Evolutionary conservation across 2,888 invertebrate genomes (phyloP).

Genomic region (Synanthedon andrenaeformis): DNA sequence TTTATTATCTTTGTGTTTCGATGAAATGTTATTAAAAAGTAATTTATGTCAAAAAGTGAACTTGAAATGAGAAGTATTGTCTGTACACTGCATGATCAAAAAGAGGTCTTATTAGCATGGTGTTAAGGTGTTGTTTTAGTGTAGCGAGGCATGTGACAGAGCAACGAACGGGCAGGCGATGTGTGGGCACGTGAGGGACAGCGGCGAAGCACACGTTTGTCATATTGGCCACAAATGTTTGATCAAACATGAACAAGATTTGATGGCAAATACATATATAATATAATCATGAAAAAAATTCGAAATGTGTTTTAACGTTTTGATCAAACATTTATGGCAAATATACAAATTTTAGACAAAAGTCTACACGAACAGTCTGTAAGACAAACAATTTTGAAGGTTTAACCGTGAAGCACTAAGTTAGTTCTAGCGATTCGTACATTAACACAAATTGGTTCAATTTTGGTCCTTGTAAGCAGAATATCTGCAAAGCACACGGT

Average conservation of each 20-base stretch:
- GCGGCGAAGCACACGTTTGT: slow-evolving; percentile 31
- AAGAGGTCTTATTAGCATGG: slow-evolving; percentile 39
- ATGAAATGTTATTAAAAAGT: too few species aligned
- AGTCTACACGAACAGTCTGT: slow-evolving; percentile 8
- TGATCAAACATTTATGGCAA: background rate
- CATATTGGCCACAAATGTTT: background rate
- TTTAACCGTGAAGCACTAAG: slow-evolving; percentile 1
- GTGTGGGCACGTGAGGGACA: slow-evolving; percentile 54
- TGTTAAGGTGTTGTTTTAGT: slow-evolving; percentile 56
- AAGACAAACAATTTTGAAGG: slow-evolving; percentile 8
- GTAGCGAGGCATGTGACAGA: slow-evolving; percentile 63
- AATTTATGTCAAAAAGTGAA: background rate
- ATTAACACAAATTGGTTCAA: too few species aligned
- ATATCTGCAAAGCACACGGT: slow-evolving; percentile 35
- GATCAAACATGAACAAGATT: background rate
- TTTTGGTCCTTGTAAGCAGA: slow-evolving; percentile 15
- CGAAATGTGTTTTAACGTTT: background rate
- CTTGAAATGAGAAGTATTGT: background rate
- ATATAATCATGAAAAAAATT: background rate
- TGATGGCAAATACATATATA: background rate
- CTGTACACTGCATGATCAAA: background rate
- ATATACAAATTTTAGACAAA: background rate
- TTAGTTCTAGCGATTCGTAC: slow-evolving; percentile 4
- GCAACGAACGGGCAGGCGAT: slow-evolving; percentile 60
- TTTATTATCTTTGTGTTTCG: too few species aligned